Base-by-base conservation (phyloP, 2,888 invertebrate genomes). In the Ormyrus thymus region DNA sequence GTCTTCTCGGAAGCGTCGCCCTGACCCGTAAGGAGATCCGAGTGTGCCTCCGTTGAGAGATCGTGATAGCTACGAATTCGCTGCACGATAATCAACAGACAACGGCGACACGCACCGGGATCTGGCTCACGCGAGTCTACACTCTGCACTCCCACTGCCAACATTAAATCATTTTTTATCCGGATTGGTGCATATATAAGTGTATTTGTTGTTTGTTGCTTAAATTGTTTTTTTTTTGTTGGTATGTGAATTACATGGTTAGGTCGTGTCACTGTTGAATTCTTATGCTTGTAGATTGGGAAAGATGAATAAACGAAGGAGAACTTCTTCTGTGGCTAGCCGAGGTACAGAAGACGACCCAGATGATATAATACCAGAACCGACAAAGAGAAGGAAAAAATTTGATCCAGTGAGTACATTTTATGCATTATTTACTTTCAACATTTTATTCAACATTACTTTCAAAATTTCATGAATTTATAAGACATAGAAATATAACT, bases 281-380 rank as follows among this genome's bases (percentile, higher is more conserved):
- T 72, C 13, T 62, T 74, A 58, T 62, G 56, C 10, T 71, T 76
- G 46, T 48, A 76, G 64, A 53, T 70, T 76, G 59, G 66, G 53
- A 13, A 74, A 73, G 55, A 94, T 96, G 94, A 95, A 94, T 90
- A 96, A 96, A 89, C 92, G 96, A 86, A 93, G 96, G 84, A 93
- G 96, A 84, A 95, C 96, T 64, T 96, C 96, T 82, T 96, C 96
- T n/a, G 95, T 94, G 76, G 95, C 96, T 1, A 95, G 95, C 87
- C 93, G 95, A 29, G 93, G 94, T 13, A 92, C 92, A 78, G 93
- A 94, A 83, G 94, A 94, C 72, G 95, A 95, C 82, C 93, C 94
- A 76, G 94, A 95, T 83, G 96, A 96, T 86, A 92, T 93, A 79
- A 89, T 89, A 77, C 89, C 90, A 53, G 90, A 90, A 79, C 90